These are phyloP conservation scores for Balaeniceps rex DNA, from an alignment of 2,113 vertebrate species.

Conservation along the genomic window DNA sequence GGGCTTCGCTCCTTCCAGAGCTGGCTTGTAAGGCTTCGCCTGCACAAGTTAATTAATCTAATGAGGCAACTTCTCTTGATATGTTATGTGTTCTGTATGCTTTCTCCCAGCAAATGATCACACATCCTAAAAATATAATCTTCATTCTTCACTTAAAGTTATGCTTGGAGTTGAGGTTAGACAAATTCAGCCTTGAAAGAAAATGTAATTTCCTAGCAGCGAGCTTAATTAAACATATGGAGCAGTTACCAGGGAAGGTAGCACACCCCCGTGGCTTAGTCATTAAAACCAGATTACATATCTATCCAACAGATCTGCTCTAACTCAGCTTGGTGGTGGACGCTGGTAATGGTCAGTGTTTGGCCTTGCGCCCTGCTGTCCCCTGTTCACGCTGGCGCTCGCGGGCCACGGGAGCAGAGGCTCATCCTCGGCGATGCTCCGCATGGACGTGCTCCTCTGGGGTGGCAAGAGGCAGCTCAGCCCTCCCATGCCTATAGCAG, in stretches of 20 bases:
- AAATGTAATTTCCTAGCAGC: neutral
- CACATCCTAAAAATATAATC: slow-evolving; percentile 56
- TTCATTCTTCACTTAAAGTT: slow-evolving; percentile 19
- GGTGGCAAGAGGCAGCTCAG: neutral
- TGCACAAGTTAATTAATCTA: slow-evolving; percentile 51
- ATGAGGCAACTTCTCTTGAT: slow-evolving; percentile 30
- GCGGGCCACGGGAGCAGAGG: accelerated
- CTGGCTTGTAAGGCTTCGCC: neutral
- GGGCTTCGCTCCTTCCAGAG: neutral
- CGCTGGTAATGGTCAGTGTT: accelerated
- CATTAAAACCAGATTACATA: neutral
- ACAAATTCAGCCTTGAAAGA: neutral
- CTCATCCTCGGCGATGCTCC: accelerated
- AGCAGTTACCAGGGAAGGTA: neutral
- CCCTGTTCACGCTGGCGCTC: accelerated
- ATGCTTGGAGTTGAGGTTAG: neutral
- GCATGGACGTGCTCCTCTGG: accelerated
- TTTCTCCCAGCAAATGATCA: slow-evolving; percentile 5
- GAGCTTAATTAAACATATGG: neutral
- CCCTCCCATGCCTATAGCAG: accelerated
- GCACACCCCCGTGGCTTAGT: neutral
- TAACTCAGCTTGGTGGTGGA: accelerated
- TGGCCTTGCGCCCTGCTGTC: accelerated
- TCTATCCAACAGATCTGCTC: accelerated
- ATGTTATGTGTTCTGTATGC: neutral